Conservation (phyloP, 30 jellyfish, hydroid and myxozoan genomes). For the Pseudorhiza aurosa region DNA sequence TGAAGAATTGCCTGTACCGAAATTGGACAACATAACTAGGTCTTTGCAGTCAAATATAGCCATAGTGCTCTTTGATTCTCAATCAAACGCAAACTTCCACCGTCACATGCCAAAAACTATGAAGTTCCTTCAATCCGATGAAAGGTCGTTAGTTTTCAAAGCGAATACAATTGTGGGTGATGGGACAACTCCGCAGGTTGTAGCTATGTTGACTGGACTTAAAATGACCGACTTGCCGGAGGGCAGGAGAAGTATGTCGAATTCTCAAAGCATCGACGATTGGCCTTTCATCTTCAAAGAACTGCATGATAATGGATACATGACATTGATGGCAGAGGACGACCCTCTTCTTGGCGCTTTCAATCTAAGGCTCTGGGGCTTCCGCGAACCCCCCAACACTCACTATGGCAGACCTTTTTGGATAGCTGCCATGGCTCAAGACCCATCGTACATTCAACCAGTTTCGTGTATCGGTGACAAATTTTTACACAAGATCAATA, state of each 20-base stretch:
- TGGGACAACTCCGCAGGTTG: conserved; percentile 77
- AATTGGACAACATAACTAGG: background rate
- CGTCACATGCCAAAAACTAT: conserved; percentile 34
- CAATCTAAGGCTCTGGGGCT: conserved; percentile 52
- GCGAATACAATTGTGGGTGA: conserved; percentile 85
- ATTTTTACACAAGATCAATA: background rate
- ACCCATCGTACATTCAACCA: background rate
- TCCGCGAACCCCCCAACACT: conserved; percentile 53
- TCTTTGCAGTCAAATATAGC: conserved; percentile 11
- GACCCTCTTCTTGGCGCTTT: conserved; percentile 59
- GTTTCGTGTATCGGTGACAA: conserved; percentile 39
- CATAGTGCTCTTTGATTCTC: conserved; percentile 46
- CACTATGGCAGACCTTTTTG: conserved; percentile 65
- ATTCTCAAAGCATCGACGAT: conserved; percentile 40
- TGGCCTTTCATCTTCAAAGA: conserved; percentile 83
- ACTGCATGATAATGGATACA: conserved; percentile 44
- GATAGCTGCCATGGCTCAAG: conserved; percentile 25
- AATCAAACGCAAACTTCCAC: conserved; percentile 45
- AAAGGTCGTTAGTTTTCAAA: conserved; percentile 17
- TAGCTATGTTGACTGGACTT: conserved; percentile 70
- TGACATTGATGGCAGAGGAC: conserved; percentile 68
- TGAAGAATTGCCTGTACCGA: background rate
- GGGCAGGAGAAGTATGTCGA: conserved; percentile 46
- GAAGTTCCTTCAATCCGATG: background rate
- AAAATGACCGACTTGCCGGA: conserved; percentile 60